phyloP scores from a whole-genome alignment of 2,797 vertebrate genomes.

The Sebastes flavidus region DNA sequence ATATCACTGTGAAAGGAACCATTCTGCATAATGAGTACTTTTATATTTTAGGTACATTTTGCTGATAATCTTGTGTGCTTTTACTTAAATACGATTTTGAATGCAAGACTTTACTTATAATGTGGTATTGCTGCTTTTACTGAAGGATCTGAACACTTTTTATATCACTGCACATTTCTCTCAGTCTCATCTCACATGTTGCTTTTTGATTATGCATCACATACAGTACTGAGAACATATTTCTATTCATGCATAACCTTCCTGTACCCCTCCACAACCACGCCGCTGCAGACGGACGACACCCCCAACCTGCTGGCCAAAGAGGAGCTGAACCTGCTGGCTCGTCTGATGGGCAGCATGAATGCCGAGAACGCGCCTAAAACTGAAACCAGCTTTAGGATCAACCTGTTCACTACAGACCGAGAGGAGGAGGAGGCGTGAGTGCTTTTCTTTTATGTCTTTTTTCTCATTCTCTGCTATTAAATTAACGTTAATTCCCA shows the following conservation, averaged over 20 bases:
- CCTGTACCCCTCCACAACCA: not conserved
- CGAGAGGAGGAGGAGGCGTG: slow-evolving; percentile 89
- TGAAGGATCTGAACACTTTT: not conserved
- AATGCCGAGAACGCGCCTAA: slow-evolving; percentile 74
- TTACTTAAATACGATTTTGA: not conserved
- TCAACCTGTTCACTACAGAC: slow-evolving; percentile 88
- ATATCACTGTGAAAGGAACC: too few relatives aligned
- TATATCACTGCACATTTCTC: not conserved
- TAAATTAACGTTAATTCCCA: not conserved
- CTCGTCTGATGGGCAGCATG: slow-evolving; percentile 89
- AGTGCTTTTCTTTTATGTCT: slow-evolving; percentile 22
- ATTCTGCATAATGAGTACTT: not conserved
- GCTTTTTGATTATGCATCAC: not conserved
- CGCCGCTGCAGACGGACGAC: slow-evolving; percentile 71
- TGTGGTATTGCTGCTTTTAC: too few relatives aligned
- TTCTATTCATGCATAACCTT: not conserved
- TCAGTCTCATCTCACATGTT: not conserved
- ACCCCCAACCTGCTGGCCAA: slow-evolving; percentile 90
- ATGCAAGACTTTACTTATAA: not conserved
- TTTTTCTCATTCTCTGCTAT: not conserved
- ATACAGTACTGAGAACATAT: not conserved
- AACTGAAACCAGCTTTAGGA: slow-evolving; percentile 79
- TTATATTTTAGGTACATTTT: not conserved
- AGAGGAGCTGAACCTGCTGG: slow-evolving; percentile 94
- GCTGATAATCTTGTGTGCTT: not conserved